Base-by-base conservation (phyloP, 1,140 invertebrate genomes). In the Spodoptera litura region DNA sequence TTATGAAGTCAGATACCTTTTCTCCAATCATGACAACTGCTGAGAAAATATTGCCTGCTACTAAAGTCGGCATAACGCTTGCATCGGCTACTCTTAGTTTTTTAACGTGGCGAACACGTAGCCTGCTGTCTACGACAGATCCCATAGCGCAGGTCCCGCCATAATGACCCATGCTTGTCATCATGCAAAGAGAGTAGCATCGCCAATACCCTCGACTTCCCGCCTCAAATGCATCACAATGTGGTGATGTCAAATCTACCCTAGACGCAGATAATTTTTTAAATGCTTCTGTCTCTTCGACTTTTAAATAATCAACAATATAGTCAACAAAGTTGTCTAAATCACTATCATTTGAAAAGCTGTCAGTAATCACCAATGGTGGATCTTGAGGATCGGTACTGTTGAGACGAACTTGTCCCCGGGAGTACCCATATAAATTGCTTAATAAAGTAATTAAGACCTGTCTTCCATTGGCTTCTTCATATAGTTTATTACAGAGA, bases 271-370 rank as follows among this genome's bases (percentile, higher is more conserved):
- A 59, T 13, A 84, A 27, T 15, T 73, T 81, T 56, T 68, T 85
- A 11, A 87, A 89, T 15, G 97, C 97, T 13, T 97, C 96, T 96
- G 97, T 97, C 3, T 89, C 80, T 31, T 79, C 12, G 10, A 89
- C 75, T 9, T 53, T 62, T 9, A 83, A n/a, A 52, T 75, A 87
- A 59, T 88, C 76, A 64, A 78, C 35, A 0, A 87, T 20, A 27
- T 85, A 86, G 0, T 66, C 59, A 11, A 79, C 72, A 6, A 84
- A 25, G 6, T 70, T 78, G 10, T 85, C 84, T 1, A 95, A 80
- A 79, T 96, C 96, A 38, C 84, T 77, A 8, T 88, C 78, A 58
- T 95, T 83, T 0, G 86, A 81, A 20, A 96, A 89, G 79, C 95
- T 96, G 68, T 95, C 95, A 2, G 96, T 95, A 81, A 96, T 94